These are phyloP conservation scores for Percina caprodes DNA, from an alignment of 2,113 vertebrate species.

Conservation along the genomic window DNA sequence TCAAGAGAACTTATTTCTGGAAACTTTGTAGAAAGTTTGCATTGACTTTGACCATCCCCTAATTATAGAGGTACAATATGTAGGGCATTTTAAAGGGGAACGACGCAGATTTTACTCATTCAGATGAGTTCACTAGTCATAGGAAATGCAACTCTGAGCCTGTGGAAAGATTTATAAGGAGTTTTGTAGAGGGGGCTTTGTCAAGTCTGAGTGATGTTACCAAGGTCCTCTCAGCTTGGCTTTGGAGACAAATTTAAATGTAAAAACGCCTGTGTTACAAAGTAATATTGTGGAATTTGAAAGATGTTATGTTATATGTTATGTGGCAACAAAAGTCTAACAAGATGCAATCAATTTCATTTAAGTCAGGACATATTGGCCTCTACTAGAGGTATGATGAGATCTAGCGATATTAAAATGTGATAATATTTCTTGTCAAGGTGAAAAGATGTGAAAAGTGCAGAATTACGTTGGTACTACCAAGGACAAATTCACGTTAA, in stretches of 20 bases:
- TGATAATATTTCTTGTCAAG: no score
- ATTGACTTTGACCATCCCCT: constrained; percentile 3
- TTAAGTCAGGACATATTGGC: constrained; percentile 21
- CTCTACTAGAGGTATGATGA: neutral
- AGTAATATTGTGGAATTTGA: constrained; percentile 4
- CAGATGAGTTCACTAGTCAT: neutral
- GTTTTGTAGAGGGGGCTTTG: neutral
- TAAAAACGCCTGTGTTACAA: neutral
- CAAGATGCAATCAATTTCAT: constrained; percentile 37
- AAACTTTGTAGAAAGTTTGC: constrained; percentile 19
- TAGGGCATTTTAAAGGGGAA: constrained; percentile 17
- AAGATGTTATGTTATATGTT: constrained; percentile 27
- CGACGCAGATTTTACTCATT: neutral
- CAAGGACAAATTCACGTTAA: no score
- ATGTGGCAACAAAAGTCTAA: constrained; percentile 12
- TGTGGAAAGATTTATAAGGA: constrained; percentile 1
- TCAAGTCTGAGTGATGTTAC: neutral
- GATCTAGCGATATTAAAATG: no score
- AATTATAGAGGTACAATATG: neutral
- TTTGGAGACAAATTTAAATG: neutral
- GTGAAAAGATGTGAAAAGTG: no score
- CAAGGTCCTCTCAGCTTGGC: neutral
- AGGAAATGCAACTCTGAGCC: neutral
- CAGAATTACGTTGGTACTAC: no score
- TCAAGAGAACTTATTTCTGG: constrained; percentile 18